A percentile compares a stretch with the other conserved stretches of the same genome.
Conservation (phyloP, 2,113 vertebrate species). For the Gadus macrocephalus region DNA sequence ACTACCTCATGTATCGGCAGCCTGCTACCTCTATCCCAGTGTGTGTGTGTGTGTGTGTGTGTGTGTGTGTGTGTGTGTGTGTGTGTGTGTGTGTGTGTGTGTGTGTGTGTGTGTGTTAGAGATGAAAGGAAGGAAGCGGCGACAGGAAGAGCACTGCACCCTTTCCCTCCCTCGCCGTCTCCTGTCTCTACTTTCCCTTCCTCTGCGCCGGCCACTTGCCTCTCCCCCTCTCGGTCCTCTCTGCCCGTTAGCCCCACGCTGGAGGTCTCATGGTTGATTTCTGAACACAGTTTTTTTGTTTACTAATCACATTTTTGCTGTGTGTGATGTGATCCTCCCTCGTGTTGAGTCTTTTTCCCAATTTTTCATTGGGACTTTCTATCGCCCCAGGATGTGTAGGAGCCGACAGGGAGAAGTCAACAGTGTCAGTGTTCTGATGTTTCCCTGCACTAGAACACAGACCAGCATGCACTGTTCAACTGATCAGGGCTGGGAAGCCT, state of each 20-base stretch:
- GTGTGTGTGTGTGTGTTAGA: constrained; percentile 33
- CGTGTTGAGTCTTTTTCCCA: too few relatives aligned
- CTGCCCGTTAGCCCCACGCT: neutral
- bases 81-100: neutral
- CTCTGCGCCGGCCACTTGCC: constrained; percentile 7
- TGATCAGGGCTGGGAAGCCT: too few relatives aligned
- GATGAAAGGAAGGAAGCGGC: constrained; percentile 69
- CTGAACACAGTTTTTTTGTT: too few relatives aligned
- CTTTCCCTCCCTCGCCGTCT: constrained; percentile 57
- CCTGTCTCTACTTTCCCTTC: constrained; percentile 39
- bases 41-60: constrained; percentile 16
- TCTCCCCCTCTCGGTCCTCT: neutral
- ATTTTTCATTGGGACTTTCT: too few relatives aligned
- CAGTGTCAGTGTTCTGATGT: too few relatives aligned
- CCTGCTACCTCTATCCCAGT: constrained; percentile 22
- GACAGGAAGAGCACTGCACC: constrained; percentile 69
- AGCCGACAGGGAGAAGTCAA: too few relatives aligned
- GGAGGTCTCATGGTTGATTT: too few relatives aligned
- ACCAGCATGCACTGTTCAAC: too few relatives aligned
- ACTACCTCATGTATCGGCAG: constrained; percentile 16
- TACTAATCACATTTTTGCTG: too few relatives aligned
- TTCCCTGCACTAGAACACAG: too few relatives aligned
- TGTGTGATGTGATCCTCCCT: too few relatives aligned
- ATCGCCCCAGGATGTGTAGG: too few relatives aligned
- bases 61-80: constrained; percentile 14